Percentiles rank a stretch among this genome's conserved stretches.
Conservation (phyloP, 1,140 invertebrate species). For the Drosophila rhopaloa region DNA sequence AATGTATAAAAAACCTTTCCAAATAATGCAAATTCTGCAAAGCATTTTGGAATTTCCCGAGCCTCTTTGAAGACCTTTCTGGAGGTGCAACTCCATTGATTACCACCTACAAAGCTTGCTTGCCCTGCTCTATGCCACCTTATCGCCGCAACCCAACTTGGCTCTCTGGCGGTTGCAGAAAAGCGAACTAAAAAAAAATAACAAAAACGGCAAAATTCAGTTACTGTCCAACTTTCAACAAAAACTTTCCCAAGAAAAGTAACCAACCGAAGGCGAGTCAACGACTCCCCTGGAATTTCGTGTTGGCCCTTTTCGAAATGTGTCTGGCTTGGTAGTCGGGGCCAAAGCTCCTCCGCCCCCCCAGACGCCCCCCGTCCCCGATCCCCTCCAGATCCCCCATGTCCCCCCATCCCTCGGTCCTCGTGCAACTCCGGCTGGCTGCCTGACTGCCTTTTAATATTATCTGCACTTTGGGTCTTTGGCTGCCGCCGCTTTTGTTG, state of each 20-base stretch:
- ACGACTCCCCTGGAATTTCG: conserved; percentile 81
- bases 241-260: conserved; percentile 83
- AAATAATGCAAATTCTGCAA: neutral
- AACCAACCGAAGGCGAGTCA: conserved; percentile 71
- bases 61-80: neutral
- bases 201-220: conserved; percentile 57
- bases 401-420: conserved; percentile 8
- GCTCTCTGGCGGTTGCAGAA: conserved; percentile 56
- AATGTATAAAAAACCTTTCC: too few relatives aligned
- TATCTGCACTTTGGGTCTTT: conserved; percentile 81
- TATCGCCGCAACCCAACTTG: conserved; percentile 31
- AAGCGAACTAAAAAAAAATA: conserved; percentile 27
- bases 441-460: conserved; percentile 81
- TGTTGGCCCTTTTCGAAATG: conserved; percentile 83
- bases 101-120: conserved; percentile 48
- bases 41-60: neutral
- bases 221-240: conserved; percentile 72
- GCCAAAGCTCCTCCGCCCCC: conserved; percentile 40
- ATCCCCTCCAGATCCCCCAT: neutral
- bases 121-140: conserved; percentile 46
- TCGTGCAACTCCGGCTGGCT: conserved; percentile 52
- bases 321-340: conserved; percentile 61
- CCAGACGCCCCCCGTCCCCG: neutral
- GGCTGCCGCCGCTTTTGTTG: conserved; percentile 64
- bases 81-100: conserved; percentile 39